Conservation (phyloP, 2,113 vertebrate genomes). For the Misgurnus mizolepis region DNA sequence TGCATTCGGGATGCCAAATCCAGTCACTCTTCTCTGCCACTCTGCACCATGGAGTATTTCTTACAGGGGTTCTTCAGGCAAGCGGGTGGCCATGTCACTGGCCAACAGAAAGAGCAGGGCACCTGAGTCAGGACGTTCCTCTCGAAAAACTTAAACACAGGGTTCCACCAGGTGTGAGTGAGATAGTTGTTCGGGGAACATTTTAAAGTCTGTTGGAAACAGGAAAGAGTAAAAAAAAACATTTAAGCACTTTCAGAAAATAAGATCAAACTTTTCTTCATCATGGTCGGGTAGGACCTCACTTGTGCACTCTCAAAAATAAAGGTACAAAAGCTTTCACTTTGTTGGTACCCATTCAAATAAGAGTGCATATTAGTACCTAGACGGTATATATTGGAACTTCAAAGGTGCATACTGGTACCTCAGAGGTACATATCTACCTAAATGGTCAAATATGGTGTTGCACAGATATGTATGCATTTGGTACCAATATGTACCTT, state of each 20-base stretch:
- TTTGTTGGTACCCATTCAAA: no score
- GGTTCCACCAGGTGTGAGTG: conserved; percentile 97
- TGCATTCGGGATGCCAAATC: neutral
- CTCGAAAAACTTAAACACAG: conserved; percentile 94
- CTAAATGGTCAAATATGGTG: no score
- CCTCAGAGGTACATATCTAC: no score
- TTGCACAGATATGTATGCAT: no score
- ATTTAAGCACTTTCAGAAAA: neutral
- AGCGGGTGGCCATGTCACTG: conserved; percentile 88
- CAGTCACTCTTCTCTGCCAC: conserved; percentile 72
- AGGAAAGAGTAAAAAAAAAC: neutral
- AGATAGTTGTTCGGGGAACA: conserved; percentile 92
- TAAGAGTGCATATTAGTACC: no score
- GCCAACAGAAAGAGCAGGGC: conserved; percentile 93
- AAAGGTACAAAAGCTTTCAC: no score
- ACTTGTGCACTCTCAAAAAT: no score
- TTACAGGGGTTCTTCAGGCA: conserved; percentile 96
- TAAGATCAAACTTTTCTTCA: neutral
- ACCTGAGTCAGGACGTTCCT: conserved; percentile 91
- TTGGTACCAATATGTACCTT: no score
- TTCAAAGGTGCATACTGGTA: no score
- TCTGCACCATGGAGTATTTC: conserved; percentile 95
- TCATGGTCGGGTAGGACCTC: neutral
- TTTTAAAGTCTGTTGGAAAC: conserved; percentile 81
- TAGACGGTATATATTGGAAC: no score